Percentiles rank a stretch among this genome's conserved stretches.
phyloP scores from a whole-genome alignment of 1,140 invertebrate species.

The Centruroides vittatus region DNA sequence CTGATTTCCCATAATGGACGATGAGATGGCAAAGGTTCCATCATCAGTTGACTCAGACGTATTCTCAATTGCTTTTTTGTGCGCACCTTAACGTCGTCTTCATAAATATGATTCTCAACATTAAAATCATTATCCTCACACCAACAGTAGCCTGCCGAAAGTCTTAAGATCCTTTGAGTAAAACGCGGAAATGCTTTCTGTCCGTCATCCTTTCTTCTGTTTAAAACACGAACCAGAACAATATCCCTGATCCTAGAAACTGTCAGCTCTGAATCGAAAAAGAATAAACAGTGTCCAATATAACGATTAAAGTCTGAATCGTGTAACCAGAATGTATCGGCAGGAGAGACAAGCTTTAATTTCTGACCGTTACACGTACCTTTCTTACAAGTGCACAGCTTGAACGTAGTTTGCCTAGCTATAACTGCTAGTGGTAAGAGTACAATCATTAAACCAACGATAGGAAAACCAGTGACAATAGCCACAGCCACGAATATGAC shows the following conservation, averaged over 20 bases:
- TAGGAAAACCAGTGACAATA: constrained; percentile 25
- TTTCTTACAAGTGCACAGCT: constrained; percentile 9
- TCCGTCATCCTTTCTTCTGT: constrained; percentile 28
- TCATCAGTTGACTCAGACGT: constrained; percentile 33
- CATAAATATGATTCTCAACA: constrained; percentile 38
- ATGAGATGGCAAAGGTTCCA: constrained; percentile 28
- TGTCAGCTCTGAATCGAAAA: constrained; percentile 34
- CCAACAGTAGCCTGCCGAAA: constrained; percentile 36
- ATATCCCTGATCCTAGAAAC: constrained; percentile 32
- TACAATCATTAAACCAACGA: constrained; percentile 21
- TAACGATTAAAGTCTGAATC: constrained; percentile 25
- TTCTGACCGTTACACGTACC: constrained; percentile 1
- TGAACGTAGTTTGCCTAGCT: constrained; percentile 20
- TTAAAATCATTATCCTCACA: constrained; percentile 34
- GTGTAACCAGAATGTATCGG: constrained; percentile 36
- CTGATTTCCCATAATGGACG: constrained; percentile 41
- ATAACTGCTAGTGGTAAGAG: constrained; percentile 24
- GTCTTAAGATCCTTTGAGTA: constrained; percentile 29
- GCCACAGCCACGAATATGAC: constrained; percentile 28
- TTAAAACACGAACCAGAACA: constrained; percentile 32
- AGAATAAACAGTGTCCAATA: constrained; percentile 36
- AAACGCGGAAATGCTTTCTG: constrained; percentile 35
- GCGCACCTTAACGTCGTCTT: constrained; percentile 25
- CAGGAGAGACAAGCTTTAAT: constrained; percentile 23
- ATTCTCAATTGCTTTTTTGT: constrained; percentile 29